Evolutionary conservation across 2,888 invertebrate species (phyloP), one percentile per base, ranked within the genome.

Genomic region (Brachyptera putata): DNA sequence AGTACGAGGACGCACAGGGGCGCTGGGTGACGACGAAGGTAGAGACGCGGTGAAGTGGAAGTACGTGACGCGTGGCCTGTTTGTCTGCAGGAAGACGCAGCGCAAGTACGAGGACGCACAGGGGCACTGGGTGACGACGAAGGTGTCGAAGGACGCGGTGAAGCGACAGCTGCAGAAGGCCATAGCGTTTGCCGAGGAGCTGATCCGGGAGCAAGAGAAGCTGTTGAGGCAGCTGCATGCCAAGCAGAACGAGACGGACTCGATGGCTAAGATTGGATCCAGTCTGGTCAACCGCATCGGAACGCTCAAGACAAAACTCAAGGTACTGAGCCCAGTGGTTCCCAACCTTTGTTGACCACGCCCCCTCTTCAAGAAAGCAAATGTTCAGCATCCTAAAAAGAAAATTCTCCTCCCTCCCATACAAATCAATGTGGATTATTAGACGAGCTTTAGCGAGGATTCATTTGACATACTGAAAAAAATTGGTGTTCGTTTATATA

Each of bases 131-230:
- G 74, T 74, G 56, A 76, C 78, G 25, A 73, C 77, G 11, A 78
- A 79, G 68, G 69, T 77, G 39, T 79, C 79, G 1, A 73, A 77
- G 41, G 78, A 77, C 61, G 78, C 79, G 5, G 75, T 78, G 48
- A 76, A 78, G 57, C 76, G 78, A 61, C 80, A 80, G 66, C 69
- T 81, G 34, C 76, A 73, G 62, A 79, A 80, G 68, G 78, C 78
- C 0, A 79, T 80, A 70, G 70, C 70, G 39, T 80, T 80, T 69
- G 79, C 80, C 41, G 77, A 77, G 65, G 77, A 80, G 65, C 71
- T 81, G 60, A 77, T 80, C 1, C 68, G 69, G 7, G 79, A 81
- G 65, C 81, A 80, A 58, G 81, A 81, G 67, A 73, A 74, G 39
- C 70, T 80, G n/a, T 66, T 77, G 41, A 70, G 71, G 3, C 79